Base-by-base conservation (phyloP, 23 tunicate species). In the Oikopleura dioica region DNA sequence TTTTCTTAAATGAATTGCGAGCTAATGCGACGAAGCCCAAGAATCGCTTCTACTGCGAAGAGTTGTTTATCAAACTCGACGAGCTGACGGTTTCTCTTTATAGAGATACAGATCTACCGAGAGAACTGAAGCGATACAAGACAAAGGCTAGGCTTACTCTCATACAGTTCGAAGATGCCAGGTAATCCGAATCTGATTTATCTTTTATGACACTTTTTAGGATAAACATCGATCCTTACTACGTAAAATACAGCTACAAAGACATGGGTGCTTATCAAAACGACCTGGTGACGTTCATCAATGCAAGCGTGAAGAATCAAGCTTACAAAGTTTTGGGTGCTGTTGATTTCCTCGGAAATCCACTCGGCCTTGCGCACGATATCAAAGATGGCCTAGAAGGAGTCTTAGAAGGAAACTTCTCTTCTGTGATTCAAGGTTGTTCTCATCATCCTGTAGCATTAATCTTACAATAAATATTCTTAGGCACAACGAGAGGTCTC, bases 261-360 rank as follows among this genome's bases (percentile, higher is more conserved):
- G 72, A 63, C 4, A 23, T 63, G 4, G 16, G 30, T 12, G 16
- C 72, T 2, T 63, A 63, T 31, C 72, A 28, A 23, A 23, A 63
- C 33, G 72, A 63, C 72, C 26, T 21, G 4, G 5, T 2, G 26
- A 2, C 26, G 2, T 63, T 63, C 33, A 36, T 94, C 21, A 81
- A 80, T 0, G 84, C 86, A 0, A 84, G 87, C 67, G 75, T 83
- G 67, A 78, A 68, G 58, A 68, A 86, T 31, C 99, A 94, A 77
- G 99, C 95, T 9, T 87, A 87, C 67, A 83, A 38, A 50, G 83
- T 94, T 35, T 83, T 94, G 35, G 95, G 95, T 0, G 83, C 99
- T 21, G 82, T 94, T 34, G 99, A 94, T 77, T 94, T 86, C 68
- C 95, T 94, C 59, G 99, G 99, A 33, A 94, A 94, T 68, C 99